A percentile compares a stretch with the other conserved stretches of the same genome.
These are phyloP conservation scores for Tetrapedia diversipes DNA, from an alignment of 2,888 invertebrate genomes.

Conservation along the genomic window DNA sequence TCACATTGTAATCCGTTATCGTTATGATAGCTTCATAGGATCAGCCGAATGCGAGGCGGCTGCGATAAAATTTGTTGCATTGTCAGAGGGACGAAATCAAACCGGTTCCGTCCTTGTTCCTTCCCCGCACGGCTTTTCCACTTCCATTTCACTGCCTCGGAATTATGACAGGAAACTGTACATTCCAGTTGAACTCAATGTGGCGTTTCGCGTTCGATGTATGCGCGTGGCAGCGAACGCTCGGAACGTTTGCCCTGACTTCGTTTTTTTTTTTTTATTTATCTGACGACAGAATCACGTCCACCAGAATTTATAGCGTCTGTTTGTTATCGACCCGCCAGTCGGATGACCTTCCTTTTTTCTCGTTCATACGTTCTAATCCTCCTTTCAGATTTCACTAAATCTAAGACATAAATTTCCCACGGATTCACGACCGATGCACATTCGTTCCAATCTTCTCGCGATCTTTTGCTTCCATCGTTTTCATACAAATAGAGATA, in stretches of 20 bases:
- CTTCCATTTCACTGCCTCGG: neutral
- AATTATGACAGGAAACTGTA: conserved; percentile 13
- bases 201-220: neutral
- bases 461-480: too few relatives aligned
- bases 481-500: too few relatives aligned
- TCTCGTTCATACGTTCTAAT: neutral
- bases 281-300: conserved; percentile 3
- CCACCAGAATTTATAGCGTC: conserved; percentile 5
- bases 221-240: neutral
- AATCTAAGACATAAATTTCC: too few relatives aligned
- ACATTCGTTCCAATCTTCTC: too few relatives aligned
- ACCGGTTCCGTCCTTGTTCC: neutral
- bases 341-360: conserved; percentile 54
- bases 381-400: neutral
- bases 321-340: conserved; percentile 49
- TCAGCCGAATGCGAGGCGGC: too few relatives aligned
- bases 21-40: neutral
- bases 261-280: conserved; percentile 17
- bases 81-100: neutral
- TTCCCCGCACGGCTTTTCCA: neutral
- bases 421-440: too few relatives aligned
- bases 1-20: neutral
- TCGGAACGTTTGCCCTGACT: neutral
- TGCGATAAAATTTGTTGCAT: neutral
- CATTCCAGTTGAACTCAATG: conserved; percentile 7